Percentiles rank a stretch among this genome's conserved stretches.
Evolutionary conservation across 92 coral and sea anemone species (phyloP).

Genomic region (Heteractis magnifica): DNA sequence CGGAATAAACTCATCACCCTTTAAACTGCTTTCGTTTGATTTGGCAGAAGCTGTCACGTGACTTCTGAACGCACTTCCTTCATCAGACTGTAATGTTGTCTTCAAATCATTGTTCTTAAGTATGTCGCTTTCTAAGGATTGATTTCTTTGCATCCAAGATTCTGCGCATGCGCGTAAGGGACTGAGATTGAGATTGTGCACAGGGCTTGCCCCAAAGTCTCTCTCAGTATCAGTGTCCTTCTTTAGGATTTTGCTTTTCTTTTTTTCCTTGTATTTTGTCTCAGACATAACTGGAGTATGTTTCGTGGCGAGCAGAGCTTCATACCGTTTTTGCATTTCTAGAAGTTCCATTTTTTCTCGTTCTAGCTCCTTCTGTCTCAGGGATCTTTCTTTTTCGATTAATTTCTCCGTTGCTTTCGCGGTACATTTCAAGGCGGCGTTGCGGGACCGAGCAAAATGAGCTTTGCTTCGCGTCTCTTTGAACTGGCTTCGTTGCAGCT

Average conservation of each 20-base stretch:
- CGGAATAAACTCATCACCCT: neutral
- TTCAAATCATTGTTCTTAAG: neutral
- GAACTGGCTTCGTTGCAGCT: slow-evolving; percentile 66
- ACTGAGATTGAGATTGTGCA: neutral
- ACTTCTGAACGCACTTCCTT: neutral
- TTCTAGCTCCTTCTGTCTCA: slow-evolving; percentile 51
- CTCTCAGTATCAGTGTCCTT: neutral
- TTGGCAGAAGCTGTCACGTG: neutral
- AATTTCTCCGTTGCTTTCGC: slow-evolving; percentile 39
- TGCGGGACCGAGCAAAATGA: slow-evolving; percentile 61
- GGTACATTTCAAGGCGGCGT: slow-evolving; percentile 57
- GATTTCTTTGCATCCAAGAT: slow-evolving; percentile 22
- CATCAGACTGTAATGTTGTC: neutral
- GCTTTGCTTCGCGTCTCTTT: slow-evolving; percentile 61
- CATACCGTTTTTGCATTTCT: slow-evolving; percentile 30
- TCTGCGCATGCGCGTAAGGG: slow-evolving; percentile 3
- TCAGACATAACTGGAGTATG: neutral
- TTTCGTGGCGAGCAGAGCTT: neutral
- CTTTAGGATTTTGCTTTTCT: neutral
- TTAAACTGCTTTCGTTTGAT: neutral
- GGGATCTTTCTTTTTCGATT: slow-evolving; percentile 51
- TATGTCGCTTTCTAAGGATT: neutral
- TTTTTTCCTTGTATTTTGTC: neutral
- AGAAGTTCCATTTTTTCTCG: slow-evolving; percentile 28
- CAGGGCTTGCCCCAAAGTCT: neutral